Conservation (phyloP, 2,113 vertebrate genomes). For the Hippocampus guttulatus region DNA sequence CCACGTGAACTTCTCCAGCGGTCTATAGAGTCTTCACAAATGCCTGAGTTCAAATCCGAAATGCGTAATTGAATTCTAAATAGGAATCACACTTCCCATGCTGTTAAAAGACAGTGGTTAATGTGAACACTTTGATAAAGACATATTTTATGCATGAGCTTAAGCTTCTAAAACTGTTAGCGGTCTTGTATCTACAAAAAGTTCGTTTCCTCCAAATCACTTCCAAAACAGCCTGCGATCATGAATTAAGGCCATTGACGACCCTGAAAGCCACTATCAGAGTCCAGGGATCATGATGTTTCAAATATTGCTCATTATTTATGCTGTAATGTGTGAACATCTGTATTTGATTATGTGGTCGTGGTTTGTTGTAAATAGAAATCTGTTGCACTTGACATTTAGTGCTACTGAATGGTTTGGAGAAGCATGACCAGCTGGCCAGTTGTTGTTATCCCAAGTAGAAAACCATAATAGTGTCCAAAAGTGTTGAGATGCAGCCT, state of each 20-base stretch:
- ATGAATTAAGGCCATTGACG: not conserved
- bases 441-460: not conserved
- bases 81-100: constrained; percentile 8
- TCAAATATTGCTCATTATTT: not conserved
- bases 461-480: not conserved
- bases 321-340: not conserved
- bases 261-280: not conserved
- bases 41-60: constrained; percentile 9
- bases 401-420: not conserved
- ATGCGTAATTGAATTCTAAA: constrained; percentile 25
- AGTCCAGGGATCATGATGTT: not conserved
- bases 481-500: constrained; percentile 3
- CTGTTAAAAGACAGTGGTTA: constrained; percentile 38
- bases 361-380: not conserved
- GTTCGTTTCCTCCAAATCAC: constrained; percentile 4
- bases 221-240: not conserved
- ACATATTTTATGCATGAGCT: constrained; percentile 37
- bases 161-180: constrained; percentile 6
- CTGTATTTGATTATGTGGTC: not conserved
- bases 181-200: constrained; percentile 1
- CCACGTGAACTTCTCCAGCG: not conserved
- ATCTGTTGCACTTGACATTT: constrained; percentile 1
- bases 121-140: constrained; percentile 31
- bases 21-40: constrained; percentile 12
- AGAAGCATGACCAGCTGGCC: not conserved